Evolutionary conservation across 2,797 vertebrate species (phyloP), one percentile per base, ranked within the genome.

Genomic region (Austrolebias charrua): DNA sequence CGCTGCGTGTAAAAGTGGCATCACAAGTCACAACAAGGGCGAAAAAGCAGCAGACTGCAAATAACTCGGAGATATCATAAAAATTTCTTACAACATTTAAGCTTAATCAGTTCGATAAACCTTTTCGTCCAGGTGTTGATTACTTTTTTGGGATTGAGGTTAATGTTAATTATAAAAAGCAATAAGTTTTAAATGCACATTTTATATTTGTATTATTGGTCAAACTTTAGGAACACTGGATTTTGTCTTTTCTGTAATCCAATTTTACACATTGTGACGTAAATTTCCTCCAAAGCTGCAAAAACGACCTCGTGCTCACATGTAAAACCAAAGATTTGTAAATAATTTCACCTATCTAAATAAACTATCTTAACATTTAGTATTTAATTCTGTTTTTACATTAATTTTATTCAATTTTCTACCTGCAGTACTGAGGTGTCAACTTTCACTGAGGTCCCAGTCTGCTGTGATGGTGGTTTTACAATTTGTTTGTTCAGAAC

Each of bases 1-100:
- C 45, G 44, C 59, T 64, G 29, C 35, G n/a, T 29, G 42, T 64
- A 43, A 60, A 33, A 57, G 43, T 20, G 13, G 0, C 38, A 59
- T 24, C 38, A 38, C 45, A 14, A 19, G 5, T 61, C 20, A 40
- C 16, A 48, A 49, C 28, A 63, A 59, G 47, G 50, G 40, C 56
- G 55, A 46, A 63, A 31, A 4, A 43, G 54, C 46, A 57, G 62
- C 59, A 68, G 52, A 55, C 49, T 24, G 59, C 16, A 73, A 63
- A 71, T 55, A 55, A 75, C 48, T 60, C 63, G 35, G 38, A 71
- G 54, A 50, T 7, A 12, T 4, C 12, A 6, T 50, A 2, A 7
- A 20, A 50, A 42, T 6, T 9, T 2, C 20, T n/a, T 4, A 40
- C 33, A n/a, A 38, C 19, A 28, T 28, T 19, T 20, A 13, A 28